Conservation (phyloP, 2,888 invertebrate genomes). For the Nysson spinosus region DNA sequence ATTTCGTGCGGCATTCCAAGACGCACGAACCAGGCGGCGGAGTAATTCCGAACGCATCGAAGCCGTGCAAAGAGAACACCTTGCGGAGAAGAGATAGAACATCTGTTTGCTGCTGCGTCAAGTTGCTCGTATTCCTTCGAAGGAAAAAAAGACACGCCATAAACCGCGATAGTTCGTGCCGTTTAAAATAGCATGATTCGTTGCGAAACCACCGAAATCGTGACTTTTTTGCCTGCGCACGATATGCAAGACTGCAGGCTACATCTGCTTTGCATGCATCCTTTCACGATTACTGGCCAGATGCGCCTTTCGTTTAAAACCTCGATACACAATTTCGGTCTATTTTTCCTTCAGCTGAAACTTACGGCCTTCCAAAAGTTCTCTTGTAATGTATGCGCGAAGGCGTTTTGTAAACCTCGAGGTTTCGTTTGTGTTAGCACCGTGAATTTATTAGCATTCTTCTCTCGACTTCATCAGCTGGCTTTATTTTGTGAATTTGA, state of each 20-base stretch:
- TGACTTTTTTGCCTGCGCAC: conserved; percentile 1
- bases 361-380: too few species aligned
- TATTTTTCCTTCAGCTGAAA: too few species aligned
- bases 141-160: conserved; percentile 3
- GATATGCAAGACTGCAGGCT: conserved; percentile 15
- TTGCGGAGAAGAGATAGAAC: conserved; percentile 26
- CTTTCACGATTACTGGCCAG: conserved; percentile 28
- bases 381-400: too few species aligned
- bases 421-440: too few species aligned
- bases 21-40: conserved; percentile 1
- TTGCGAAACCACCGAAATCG: conserved; percentile 31
- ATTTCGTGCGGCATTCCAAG: conserved; percentile 6
- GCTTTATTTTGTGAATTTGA: too few species aligned
- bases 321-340: too few species aligned
- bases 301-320: conserved; percentile 22
- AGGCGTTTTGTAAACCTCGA: too few species aligned
- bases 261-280: conserved; percentile 40
- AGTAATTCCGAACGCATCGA: conserved; percentile 11
- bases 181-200: conserved; percentile 36
- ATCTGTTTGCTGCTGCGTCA: conserved; percentile 28
- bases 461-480: too few species aligned
- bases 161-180: conserved; percentile 1
- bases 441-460: too few species aligned
- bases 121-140: not conserved
- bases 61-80: not conserved